Conservation (phyloP, 2,113 vertebrate genomes). For the Pollachius pollachius region DNA sequence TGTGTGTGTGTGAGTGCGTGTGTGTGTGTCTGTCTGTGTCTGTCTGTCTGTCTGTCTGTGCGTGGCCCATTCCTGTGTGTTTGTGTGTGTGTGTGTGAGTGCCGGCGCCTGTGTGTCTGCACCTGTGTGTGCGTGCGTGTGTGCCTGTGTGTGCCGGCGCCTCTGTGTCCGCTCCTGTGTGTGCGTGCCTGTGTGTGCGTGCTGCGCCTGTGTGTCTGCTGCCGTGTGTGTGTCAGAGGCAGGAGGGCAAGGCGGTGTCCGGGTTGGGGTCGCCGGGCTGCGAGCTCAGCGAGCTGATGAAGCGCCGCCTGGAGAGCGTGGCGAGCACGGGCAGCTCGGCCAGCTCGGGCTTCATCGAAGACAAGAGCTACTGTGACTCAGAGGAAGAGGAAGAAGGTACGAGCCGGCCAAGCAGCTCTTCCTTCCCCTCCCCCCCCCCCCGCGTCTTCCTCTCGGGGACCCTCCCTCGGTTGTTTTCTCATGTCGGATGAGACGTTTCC, state of each 20-base stretch:
- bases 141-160: too few relatives aligned
- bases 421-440: constrained; percentile 43
- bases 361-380: constrained; percentile 93
- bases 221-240: constrained; percentile 64
- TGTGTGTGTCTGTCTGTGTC: too few relatives aligned
- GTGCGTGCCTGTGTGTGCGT: too few relatives aligned
- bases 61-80: too few relatives aligned
- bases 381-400: constrained; percentile 95
- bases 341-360: constrained; percentile 93
- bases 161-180: too few relatives aligned
- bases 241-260: constrained; percentile 77
- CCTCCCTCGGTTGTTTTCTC: constrained; percentile 63
- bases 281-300: constrained; percentile 86
- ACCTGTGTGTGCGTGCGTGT: too few relatives aligned
- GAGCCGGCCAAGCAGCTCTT: constrained; percentile 45
- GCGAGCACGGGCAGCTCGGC: constrained; percentile 92
- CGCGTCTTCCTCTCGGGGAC: constrained; percentile 36
- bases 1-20: too few relatives aligned
- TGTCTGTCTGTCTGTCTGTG: too few relatives aligned
- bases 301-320: constrained; percentile 88
- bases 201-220: too few relatives aligned
- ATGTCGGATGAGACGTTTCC: constrained; percentile 65
- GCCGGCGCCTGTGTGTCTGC: too few relatives aligned
- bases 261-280: constrained; percentile 71
- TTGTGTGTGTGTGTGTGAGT: too few relatives aligned